Percentiles rank a stretch among this genome's conserved stretches.
phyloP scores from a whole-genome alignment of 2,888 invertebrate species.

The Eupithecia tripunctaria region DNA sequence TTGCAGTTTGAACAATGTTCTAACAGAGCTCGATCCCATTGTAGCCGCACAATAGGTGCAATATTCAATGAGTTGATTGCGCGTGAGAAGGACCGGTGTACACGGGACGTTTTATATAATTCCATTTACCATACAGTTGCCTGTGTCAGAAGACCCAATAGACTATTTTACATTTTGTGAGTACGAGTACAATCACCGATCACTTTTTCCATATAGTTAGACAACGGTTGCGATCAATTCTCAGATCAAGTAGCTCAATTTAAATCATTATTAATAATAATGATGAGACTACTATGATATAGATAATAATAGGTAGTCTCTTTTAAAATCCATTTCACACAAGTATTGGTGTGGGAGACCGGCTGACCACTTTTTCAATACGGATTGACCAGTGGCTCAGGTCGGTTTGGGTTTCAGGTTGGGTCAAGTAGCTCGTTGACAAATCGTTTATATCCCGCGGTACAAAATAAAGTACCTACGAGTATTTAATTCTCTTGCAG shows the following conservation, averaged over 20 bases:
- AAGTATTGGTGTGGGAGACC: background rate
- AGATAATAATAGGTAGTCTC: too few relatives aligned
- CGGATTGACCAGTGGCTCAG: background rate
- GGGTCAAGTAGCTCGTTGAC: background rate
- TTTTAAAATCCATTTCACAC: too few relatives aligned
- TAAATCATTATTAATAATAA: too few relatives aligned
- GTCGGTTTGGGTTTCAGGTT: too few relatives aligned
- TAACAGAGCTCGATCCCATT: slow-evolving; percentile 40
- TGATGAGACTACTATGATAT: too few relatives aligned
- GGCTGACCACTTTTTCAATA: background rate
- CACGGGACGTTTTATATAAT: slow-evolving; percentile 10
- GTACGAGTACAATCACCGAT: too few relatives aligned
- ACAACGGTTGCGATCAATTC: too few relatives aligned
- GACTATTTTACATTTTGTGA: background rate
- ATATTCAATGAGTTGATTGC: slow-evolving; percentile 47
- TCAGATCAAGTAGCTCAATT: too few relatives aligned
- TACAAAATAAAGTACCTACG: background rate
- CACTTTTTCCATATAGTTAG: too few relatives aligned
- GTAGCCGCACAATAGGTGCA: slow-evolving; percentile 38
- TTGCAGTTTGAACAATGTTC: slow-evolving; percentile 31
- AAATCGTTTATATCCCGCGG: background rate
- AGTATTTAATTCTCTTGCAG: background rate
- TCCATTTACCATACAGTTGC: background rate
- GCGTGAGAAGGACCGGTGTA: slow-evolving; percentile 23
- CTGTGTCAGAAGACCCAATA: background rate